Percentiles rank a stretch among this genome's conserved stretches.
phyloP scores from a whole-genome alignment of 2,888 invertebrate species.

The Nomada lathburiana region DNA sequence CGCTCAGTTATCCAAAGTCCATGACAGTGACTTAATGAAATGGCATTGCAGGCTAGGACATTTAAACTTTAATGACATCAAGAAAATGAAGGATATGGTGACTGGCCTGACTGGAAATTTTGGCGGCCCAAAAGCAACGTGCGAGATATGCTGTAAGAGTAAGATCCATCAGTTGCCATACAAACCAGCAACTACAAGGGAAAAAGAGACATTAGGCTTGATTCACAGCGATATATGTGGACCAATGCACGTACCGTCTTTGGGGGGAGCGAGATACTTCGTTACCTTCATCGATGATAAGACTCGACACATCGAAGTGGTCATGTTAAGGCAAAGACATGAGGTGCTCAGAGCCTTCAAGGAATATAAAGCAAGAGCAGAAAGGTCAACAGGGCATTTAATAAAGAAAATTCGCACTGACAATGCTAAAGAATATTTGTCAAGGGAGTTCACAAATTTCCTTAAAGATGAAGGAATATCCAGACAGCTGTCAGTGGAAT shows the following conservation, averaged over 20 bases:
- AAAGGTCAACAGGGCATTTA: slow-evolving; percentile 38
- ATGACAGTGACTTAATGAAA: no score
- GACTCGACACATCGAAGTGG: slow-evolving; percentile 38
- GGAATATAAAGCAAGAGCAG: slow-evolving; percentile 42
- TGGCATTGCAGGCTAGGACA: no score
- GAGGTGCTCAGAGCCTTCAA: slow-evolving; percentile 49
- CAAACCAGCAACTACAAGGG: background rate
- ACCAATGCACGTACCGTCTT: background rate
- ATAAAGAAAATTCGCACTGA: slow-evolving; percentile 57
- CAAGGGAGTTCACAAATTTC: slow-evolving; percentile 34
- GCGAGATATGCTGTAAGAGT: background rate
- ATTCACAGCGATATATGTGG: background rate
- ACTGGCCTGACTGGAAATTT: no score
- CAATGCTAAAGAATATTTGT: slow-evolving; percentile 55
- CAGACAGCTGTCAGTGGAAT: slow-evolving; percentile 59
- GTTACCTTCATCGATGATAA: slow-evolving; percentile 46
- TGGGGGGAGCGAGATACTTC: background rate
- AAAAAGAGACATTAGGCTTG: background rate
- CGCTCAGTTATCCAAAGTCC: no score
- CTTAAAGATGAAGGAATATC: slow-evolving; percentile 46
- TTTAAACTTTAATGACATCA: no score
- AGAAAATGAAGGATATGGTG: no score
- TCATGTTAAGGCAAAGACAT: slow-evolving; percentile 28
- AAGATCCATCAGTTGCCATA: background rate
- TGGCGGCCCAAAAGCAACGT: background rate